Conservation (phyloP, 2,888 invertebrate genomes). For the Eledona agricola region DNA sequence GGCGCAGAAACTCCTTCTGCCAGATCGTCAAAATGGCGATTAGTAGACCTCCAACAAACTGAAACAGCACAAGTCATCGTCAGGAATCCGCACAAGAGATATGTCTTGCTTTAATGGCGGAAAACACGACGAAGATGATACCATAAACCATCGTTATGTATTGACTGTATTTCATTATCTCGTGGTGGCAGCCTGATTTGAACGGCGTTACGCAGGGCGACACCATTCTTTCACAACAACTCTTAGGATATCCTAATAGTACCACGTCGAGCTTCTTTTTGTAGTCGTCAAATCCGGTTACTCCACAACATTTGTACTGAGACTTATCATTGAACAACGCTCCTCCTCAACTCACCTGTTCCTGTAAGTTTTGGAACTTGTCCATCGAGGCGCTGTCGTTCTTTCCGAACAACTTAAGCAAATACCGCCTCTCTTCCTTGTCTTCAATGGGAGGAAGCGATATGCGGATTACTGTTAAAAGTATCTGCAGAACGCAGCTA, state of each 20-base stretch:
- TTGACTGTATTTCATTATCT: neutral
- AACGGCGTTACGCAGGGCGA: neutral
- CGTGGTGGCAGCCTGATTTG: conserved; percentile 4
- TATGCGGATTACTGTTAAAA: conserved; percentile 7
- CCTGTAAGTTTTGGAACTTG: neutral
- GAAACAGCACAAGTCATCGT: too few species aligned
- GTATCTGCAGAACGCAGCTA: conserved; percentile 2
- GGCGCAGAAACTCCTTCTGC: too few species aligned
- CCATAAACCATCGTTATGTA: neutral
- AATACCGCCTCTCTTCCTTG: neutral
- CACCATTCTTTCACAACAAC: conserved; percentile 7
- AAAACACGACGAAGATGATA: conserved; percentile 4
- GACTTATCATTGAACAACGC: too few species aligned
- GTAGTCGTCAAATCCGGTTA: conserved; percentile 7
- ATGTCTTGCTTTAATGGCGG: conserved; percentile 5
- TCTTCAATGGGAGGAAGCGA: neutral
- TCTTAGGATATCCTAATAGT: conserved; percentile 14
- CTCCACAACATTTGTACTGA: conserved; percentile 15
- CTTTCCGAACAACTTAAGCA: neutral
- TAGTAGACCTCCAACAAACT: too few species aligned
- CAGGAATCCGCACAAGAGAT: too few species aligned
- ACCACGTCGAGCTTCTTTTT: conserved; percentile 18
- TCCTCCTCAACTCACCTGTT: too few species aligned
- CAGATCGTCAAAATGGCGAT: too few species aligned
- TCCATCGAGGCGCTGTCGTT: neutral